Evolutionary conservation across 2,113 vertebrate species (phyloP), one percentile per base, ranked within the genome.

Genomic region (Dipodomys ordii): DNA sequence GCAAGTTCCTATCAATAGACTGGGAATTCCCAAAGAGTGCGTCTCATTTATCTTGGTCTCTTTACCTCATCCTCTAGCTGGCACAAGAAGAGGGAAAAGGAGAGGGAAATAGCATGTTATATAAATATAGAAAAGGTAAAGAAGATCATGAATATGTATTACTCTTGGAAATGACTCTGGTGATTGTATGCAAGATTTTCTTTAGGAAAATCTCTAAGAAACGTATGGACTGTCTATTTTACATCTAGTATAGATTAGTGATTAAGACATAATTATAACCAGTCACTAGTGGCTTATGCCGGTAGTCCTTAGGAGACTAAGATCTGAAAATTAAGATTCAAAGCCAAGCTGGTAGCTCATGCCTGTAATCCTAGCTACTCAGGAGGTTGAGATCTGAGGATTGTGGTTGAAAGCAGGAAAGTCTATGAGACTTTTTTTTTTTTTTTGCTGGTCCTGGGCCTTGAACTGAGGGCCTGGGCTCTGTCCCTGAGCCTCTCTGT

Each of bases 41-140:
- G 83, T 85, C 86, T 95, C 89, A n/a, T 65, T 69, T n/a, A 16
- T 71, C 68, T 76, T 79, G 73, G 83, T 88, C 23, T 53, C 68
- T 83, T 83, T 71, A 57, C 25, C n/a, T 92, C 39, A 46, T 76
- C 27, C 64, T 88, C 44, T 93, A 49, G 53, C 11, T 87, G 71
- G 67, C 72, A n/a, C 27, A 8, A 44, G 15, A 2, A 3, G 44
- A 13, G 19, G 2, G 4, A 15, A 8, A 25, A 78, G 2, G 15
- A 27, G 35, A 74, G 46, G 20, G 23, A 20, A 9, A 23, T 64
- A 64, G 62, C 62, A 64, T 64, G 6, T 64, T 64, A 23, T 6
- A 64, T 64, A 64, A 64, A 64, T 64, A 25, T 64, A 64, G 62
- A 64, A 64, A 64, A 64, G 20, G 23, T 64, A 25, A 64, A 32